Base-by-base conservation (phyloP, 2,888 invertebrate species). In the Nemurella pictetii region DNA sequence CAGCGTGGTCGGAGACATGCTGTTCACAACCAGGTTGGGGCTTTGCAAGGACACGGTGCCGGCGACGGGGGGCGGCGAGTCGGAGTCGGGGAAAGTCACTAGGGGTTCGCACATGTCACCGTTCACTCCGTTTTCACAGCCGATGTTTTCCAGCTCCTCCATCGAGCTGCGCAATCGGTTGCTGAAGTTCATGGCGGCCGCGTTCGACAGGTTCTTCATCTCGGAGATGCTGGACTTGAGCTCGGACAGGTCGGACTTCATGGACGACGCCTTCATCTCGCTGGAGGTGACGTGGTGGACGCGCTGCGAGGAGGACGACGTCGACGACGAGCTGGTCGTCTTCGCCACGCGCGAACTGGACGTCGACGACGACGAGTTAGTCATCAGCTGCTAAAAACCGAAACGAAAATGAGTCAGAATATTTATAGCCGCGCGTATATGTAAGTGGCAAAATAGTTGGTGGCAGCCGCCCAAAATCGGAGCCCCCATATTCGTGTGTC, bases 151-250 rank as follows among this genome's bases (percentile, higher is more conserved):
- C 88, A 96, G 93, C 89, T 96, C 95, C 90, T 96, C 96, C 91
- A 96, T 92, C 86, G 95, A 95, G 89, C 93, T 95, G 88, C 94
- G 92, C 87, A 95, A 90, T 90, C 94, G 93, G 90, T 88, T 91
- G 89, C 89, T 85, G 83, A 86, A 86, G 77, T 86, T 86, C 82
- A 86, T 84, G 3, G 86, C 84, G 29, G 84, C 77, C 20, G 85
- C 55, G 75, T 83, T 88, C 9, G 91, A 91, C 55, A 95, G 91
- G 88, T 94, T 96, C 91, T 96, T 96, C 94, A 97, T 96, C 92
- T 96, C 96, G 86, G 95, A 95, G 90, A 97, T 95, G 89, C 96
- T 95, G 89, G 95, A 95, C 90, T 96, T 95, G 87, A 97, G 92
- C 89, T 95, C 95, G 86, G 93, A 93, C 82, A 95, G 92, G 90